phyloP scores from a whole-genome alignment of 2,888 invertebrate genomes.

The Alsophila aescularia region DNA sequence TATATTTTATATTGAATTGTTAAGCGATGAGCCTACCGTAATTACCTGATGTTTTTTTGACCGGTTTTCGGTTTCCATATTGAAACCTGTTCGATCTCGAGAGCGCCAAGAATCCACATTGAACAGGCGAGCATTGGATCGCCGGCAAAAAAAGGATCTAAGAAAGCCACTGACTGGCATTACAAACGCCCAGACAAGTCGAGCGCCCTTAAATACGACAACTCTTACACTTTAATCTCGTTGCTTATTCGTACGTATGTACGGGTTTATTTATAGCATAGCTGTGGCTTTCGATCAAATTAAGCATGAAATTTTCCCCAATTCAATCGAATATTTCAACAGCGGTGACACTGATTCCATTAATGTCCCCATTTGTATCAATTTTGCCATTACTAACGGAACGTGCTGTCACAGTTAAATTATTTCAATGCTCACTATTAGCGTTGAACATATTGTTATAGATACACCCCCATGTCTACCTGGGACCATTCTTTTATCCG shows the following conservation, averaged over 20 bases:
- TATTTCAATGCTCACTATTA: constrained; percentile 57
- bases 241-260: constrained; percentile 17
- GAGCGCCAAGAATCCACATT: constrained; percentile 72
- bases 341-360: constrained; percentile 50
- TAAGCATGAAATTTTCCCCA: constrained; percentile 35
- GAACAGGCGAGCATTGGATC: constrained; percentile 64
- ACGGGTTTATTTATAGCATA: constrained; percentile 24
- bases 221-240: constrained; percentile 49
- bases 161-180: constrained; percentile 66
- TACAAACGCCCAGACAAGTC: constrained; percentile 52
- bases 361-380: constrained; percentile 60
- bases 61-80: constrained; percentile 73
- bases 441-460: constrained; percentile 57
- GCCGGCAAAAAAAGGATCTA: constrained; percentile 66
- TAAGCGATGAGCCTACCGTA: constrained; percentile 71
- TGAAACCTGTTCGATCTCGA: constrained; percentile 76
- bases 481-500: constrained; percentile 67
- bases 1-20: constrained; percentile 59
- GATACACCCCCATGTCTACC: constrained; percentile 72
- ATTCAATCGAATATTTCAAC: constrained; percentile 44
- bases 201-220: constrained; percentile 50
- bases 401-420: constrained; percentile 62
- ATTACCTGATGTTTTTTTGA: constrained; percentile 80
- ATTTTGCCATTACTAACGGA: constrained; percentile 59
- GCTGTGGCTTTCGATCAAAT: constrained; percentile 32